phyloP scores from a whole-genome alignment of 2,888 invertebrate genomes.

The Schizotus pectinicornis region DNA sequence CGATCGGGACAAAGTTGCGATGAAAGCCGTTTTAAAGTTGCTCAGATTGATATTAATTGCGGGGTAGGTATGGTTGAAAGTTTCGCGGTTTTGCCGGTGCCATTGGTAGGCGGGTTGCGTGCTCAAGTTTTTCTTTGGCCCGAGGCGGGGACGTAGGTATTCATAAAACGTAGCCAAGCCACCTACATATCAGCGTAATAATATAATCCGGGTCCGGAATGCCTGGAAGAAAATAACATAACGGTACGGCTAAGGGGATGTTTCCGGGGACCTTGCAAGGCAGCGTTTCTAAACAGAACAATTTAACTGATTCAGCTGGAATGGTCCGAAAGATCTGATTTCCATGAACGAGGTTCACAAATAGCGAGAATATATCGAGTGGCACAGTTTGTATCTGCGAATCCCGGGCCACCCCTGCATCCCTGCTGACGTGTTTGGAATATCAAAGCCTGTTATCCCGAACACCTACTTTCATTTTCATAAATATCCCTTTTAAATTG shows the following conservation, averaged over 20 bases:
- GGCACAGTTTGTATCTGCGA: constrained; percentile 47
- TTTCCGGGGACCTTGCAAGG: constrained; percentile 23
- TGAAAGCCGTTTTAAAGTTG: constrained; percentile 18
- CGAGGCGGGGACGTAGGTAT: constrained; percentile 6
- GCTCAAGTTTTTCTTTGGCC: neutral
- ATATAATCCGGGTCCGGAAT: constrained; percentile 16
- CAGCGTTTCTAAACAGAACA: constrained; percentile 44
- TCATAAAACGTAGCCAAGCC: constrained; percentile 19
- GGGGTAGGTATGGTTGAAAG: neutral
- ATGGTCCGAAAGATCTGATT: constrained; percentile 48
- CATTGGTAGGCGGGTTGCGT: constrained; percentile 12
- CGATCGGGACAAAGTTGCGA: constrained; percentile 8
- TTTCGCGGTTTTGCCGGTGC: neutral
- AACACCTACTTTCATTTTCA: constrained; percentile 54
- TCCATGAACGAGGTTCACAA: constrained; percentile 48
- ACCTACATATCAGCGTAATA: constrained; percentile 2
- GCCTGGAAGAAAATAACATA: constrained; percentile 18
- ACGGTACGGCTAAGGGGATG: constrained; percentile 18
- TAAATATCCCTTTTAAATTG: constrained; percentile 54
- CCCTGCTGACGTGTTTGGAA: constrained; percentile 50
- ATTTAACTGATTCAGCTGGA: constrained; percentile 50
- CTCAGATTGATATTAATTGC: constrained; percentile 20
- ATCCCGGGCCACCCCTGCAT: constrained; percentile 40
- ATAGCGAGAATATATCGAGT: constrained; percentile 49
- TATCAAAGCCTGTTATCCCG: constrained; percentile 46